Percentiles rank a stretch among this genome's conserved stretches.
phyloP scores from a whole-genome alignment of 37 sponge, comb jelly and placozoan genomes.

The Geodia barretti region DNA sequence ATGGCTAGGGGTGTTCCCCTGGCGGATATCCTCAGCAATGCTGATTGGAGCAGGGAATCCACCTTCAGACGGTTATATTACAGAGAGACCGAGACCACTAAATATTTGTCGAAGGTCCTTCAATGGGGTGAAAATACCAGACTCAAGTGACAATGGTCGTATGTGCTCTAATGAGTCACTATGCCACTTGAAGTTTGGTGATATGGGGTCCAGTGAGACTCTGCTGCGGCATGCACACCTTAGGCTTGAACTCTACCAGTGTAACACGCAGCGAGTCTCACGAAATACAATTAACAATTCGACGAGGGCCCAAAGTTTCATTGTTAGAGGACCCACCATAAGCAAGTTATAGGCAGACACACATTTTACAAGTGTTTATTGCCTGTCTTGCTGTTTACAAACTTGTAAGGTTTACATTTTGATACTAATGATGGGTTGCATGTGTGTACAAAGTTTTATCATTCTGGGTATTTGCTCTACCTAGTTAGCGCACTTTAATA shows the following conservation, averaged over 20 bases:
- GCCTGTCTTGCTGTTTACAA: no score
- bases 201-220: not conserved
- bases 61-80: constrained; percentile 35
- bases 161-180: no score
- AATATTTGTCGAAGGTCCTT: not conserved
- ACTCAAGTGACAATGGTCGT: not conserved
- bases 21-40: not conserved
- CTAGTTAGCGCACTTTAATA: no score
- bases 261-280: not conserved
- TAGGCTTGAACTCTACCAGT: not conserved
- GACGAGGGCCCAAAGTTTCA: not conserved
- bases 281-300: not conserved
- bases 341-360: no score
- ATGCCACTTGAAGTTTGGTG: not conserved
- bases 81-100: not conserved
- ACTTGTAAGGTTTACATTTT: no score
- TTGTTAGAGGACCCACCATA: no score
- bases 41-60: constrained; percentile 33
- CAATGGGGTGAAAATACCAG: not conserved
- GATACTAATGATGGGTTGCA: no score
- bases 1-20: constrained; percentile 23
- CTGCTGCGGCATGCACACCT: not conserved
- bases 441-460: no score
- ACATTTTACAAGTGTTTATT: no score
- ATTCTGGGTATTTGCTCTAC: no score